A percentile compares a stretch with the other conserved stretches of the same genome.
Conservation (phyloP, 2,888 invertebrate genomes). For the Sturmia bella region DNA sequence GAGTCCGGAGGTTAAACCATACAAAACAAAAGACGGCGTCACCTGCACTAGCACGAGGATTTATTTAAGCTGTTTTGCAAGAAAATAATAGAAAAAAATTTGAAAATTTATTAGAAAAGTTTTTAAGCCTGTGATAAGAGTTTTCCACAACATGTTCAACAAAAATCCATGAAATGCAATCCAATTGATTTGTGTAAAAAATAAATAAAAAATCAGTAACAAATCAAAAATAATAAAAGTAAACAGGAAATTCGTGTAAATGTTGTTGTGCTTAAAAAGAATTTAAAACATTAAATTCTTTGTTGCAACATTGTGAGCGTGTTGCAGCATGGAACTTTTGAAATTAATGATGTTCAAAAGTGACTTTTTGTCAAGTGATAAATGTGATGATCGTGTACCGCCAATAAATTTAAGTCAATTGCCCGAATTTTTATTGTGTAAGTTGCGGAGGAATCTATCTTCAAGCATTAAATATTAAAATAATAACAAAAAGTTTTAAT, state of each 20-base stretch:
- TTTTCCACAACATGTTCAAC: constrained; percentile 4
- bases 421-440: constrained; percentile 88
- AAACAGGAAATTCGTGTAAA: not conserved
- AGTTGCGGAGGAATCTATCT: constrained; percentile 79
- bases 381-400: constrained; percentile 86
- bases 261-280: constrained; percentile 7
- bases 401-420: constrained; percentile 88
- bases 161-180: not conserved
- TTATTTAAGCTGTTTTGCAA: not conserved
- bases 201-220: not conserved
- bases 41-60: no score
- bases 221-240: not conserved
- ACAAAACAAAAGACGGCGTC: constrained; percentile 1
- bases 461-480: not conserved
- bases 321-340: constrained; percentile 81
- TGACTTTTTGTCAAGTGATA: constrained; percentile 81
- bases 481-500: not conserved
- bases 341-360: constrained; percentile 82
- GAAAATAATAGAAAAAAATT: constrained; percentile 16
- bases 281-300: constrained; percentile 38
- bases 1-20: not conserved
- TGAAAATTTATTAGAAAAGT: not conserved
- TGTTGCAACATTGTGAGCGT: constrained; percentile 52
- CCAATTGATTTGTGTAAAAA: not conserved
- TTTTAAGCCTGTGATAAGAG: constrained; percentile 36